These are phyloP conservation scores for Argya squamiceps DNA, from an alignment of 2,797 vertebrate species.

Conservation along the genomic window DNA sequence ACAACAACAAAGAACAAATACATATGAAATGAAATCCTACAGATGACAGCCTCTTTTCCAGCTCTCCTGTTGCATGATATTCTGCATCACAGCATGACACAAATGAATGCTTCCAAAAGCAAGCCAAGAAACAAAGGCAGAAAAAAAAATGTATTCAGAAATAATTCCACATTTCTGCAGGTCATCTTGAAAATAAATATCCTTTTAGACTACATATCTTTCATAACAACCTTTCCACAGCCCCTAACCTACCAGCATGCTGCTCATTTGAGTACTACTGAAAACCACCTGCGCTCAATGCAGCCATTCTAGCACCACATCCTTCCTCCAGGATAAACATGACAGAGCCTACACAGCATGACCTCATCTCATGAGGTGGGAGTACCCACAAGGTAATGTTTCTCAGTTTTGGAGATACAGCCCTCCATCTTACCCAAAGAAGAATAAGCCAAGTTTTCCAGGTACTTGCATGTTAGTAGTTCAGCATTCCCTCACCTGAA, in stretches of 20 bases:
- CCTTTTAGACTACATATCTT: not conserved
- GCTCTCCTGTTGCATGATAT: not conserved
- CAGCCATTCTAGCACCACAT: not conserved
- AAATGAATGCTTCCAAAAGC: not conserved
- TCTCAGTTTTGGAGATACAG: not conserved
- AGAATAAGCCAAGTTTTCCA: not conserved
- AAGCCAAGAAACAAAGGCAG: not conserved
- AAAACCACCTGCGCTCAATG: not conserved
- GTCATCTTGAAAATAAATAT: not conserved
- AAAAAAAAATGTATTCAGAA: not conserved
- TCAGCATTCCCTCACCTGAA: not conserved
- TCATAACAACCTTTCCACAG: not conserved
- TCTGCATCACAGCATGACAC: not conserved
- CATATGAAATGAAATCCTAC: not conserved
- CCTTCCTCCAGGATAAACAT: not conserved
- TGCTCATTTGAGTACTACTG: not conserved
- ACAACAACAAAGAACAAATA: not conserved
- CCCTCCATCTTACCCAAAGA: not conserved
- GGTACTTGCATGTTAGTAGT: not conserved
- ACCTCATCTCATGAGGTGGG: not conserved
- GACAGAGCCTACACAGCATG: not conserved
- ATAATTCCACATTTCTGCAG: not conserved
- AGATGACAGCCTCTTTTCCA: not conserved
- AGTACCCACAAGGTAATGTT: not conserved
- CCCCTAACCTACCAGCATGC: not conserved